Conservation (phyloP, 2,797 vertebrate genomes). For the Pelodytes ibericus region DNA sequence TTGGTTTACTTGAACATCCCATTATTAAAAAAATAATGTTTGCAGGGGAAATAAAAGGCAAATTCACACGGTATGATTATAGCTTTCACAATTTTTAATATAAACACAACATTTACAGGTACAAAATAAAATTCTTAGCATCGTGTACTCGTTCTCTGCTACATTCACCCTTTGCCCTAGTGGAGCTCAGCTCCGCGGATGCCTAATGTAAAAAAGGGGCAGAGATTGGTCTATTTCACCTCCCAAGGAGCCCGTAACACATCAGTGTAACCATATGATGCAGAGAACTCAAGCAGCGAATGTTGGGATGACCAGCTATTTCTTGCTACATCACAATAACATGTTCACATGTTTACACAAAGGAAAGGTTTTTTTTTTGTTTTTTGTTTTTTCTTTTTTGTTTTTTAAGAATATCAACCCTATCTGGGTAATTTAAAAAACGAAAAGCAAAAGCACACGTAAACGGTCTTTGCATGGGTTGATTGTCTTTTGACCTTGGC, state of each 20-base stretch:
- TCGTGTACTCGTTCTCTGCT: conserved; percentile 20
- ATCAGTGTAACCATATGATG: not conserved
- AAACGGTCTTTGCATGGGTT: too few relatives aligned
- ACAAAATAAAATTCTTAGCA: conserved; percentile 71
- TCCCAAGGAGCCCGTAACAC: conserved; percentile 51
- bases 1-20: too few relatives aligned
- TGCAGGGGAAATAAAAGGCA: conserved; percentile 65
- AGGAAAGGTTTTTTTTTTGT: too few relatives aligned
- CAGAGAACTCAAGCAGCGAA: not conserved
- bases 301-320: not conserved
- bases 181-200: not conserved
- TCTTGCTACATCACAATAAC: not conserved
- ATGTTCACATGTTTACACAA: conserved; percentile 22
- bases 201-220: not conserved
- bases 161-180: not conserved
- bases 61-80: conserved; percentile 70
- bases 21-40: too few relatives aligned
- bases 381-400: too few relatives aligned
- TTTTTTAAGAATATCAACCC: too few relatives aligned
- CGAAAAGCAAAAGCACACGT: too few relatives aligned
- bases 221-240: conserved; percentile 31
- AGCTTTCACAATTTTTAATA: conserved; percentile 68
- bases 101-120: conserved; percentile 64
- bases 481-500: too few relatives aligned
- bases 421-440: too few relatives aligned